Percentiles rank a stretch among this genome's conserved stretches.
phyloP scores from a whole-genome alignment of 2,888 invertebrate species.

The Arenicola marina region DNA sequence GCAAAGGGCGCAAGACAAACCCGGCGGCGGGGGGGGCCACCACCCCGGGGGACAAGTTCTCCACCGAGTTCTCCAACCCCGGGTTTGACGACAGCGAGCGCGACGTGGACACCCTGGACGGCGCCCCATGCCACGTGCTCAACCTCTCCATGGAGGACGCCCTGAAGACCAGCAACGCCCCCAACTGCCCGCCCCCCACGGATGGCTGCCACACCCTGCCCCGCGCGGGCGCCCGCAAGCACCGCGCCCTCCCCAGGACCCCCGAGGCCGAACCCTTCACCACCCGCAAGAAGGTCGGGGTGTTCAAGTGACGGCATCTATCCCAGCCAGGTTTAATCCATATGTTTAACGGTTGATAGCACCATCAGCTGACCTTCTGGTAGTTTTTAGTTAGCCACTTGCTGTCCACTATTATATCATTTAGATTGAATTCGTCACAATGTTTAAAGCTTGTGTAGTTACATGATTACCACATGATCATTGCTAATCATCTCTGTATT shows the following conservation, averaged over 20 bases:
- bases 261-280: not conserved
- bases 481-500: too few relatives aligned
- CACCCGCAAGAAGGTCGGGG: not conserved
- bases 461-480: too few relatives aligned
- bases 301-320: conserved; percentile 4
- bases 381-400: too few relatives aligned
- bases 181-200: not conserved
- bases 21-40: too few relatives aligned
- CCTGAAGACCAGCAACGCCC: not conserved
- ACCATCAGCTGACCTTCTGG: too few relatives aligned
- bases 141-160: not conserved
- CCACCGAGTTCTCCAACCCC: conserved; percentile 20
- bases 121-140: not conserved
- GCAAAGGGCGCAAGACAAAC: too few relatives aligned
- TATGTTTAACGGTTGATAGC: too few relatives aligned
- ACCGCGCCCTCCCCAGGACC: conserved; percentile 5
- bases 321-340: too few relatives aligned
- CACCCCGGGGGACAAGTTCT: conserved; percentile 14
- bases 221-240: conserved; percentile 24
- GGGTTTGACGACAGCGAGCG: conserved; percentile 24
- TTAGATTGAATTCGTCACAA: too few relatives aligned
- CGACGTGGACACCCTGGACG: conserved; percentile 19
- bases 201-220: conserved; percentile 26
- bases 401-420: too few relatives aligned
- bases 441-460: too few relatives aligned